Percentiles rank a stretch among this genome's conserved stretches.
Evolutionary conservation across 1,140 invertebrate genomes (phyloP).

Genomic region (Drosophila fuyamai): DNA sequence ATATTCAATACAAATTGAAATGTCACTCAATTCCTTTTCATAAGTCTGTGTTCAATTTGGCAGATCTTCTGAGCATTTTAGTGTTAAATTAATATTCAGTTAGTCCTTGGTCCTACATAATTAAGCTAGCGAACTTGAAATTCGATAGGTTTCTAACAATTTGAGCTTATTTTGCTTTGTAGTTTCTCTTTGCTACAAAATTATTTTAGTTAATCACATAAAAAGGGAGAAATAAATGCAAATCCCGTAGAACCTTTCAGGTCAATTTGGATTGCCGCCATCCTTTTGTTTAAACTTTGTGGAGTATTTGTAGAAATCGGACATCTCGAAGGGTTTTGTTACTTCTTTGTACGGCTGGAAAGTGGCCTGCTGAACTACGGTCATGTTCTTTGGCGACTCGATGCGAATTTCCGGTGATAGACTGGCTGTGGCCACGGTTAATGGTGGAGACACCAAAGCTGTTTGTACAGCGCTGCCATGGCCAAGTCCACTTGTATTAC

Average conservation of each 20-base stretch:
- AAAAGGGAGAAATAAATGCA: conserved; percentile 3
- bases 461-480: conserved; percentile 42
- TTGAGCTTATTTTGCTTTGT: conserved; percentile 14
- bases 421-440: conserved; percentile 74
- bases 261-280: conserved; percentile 62
- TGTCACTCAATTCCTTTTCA: conserved; percentile 5
- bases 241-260: conserved; percentile 22
- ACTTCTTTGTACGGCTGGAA: conserved; percentile 97
- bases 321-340: conserved; percentile 98
- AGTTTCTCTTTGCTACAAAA: conserved; percentile 14
- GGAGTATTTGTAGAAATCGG: conserved; percentile 98
- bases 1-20: conserved; percentile 2
- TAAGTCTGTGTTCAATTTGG: conserved; percentile 24
- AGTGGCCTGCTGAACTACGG: conserved; percentile 93
- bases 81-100: conserved; percentile 16
- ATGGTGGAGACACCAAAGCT: conserved; percentile 57
- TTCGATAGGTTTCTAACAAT: conserved; percentile 14
- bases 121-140: conserved; percentile 33
- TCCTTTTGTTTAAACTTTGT: conserved; percentile 93
- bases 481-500: conserved; percentile 10
- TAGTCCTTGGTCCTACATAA: conserved; percentile 25
- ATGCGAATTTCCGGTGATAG: conserved; percentile 86
- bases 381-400: conserved; percentile 92
- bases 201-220: conserved; percentile 57
- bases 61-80: conserved; percentile 29